These are phyloP conservation scores for Echinarachnius parma DNA, from an alignment of 53 echinoderm and acorn worm genomes.

Conservation along the genomic window DNA sequence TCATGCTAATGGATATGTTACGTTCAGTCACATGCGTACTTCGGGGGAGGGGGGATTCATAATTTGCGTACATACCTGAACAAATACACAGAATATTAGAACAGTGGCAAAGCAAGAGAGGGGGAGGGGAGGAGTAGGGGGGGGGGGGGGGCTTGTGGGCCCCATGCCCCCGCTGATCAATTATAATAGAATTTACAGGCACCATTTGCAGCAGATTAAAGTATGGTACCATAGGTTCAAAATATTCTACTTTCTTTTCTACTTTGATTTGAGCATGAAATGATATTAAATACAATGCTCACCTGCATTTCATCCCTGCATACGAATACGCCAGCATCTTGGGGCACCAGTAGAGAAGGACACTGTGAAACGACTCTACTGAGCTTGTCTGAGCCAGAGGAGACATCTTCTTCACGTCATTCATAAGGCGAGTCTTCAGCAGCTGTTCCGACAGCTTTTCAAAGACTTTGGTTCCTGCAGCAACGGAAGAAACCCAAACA, in stretches of 20 bases:
- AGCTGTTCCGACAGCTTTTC: slow-evolving; percentile 33
- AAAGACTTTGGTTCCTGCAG: slow-evolving; percentile 27
- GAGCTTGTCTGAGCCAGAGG: slow-evolving; percentile 46
- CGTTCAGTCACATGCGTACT: not conserved
- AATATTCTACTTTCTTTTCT: not conserved
- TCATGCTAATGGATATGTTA: not conserved
- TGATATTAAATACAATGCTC: not conserved
- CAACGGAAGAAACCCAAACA: not conserved
- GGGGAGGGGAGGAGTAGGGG: too few species aligned
- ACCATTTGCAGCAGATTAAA: not conserved
- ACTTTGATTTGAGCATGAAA: not conserved
- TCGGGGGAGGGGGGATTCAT: too few species aligned
- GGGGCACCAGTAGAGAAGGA: slow-evolving; percentile 48
- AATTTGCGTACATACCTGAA: too few species aligned
- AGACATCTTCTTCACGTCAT: slow-evolving; percentile 52
- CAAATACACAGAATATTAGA: too few species aligned
- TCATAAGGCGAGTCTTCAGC: not conserved
- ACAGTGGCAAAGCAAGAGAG: too few species aligned
- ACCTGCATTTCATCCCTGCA: slow-evolving; percentile 57
- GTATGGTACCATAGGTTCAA: not conserved
- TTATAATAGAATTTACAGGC: not conserved
- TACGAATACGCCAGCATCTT: slow-evolving; percentile 57
- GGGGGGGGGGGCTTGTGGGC: too few species aligned
- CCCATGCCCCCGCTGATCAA: too few species aligned
- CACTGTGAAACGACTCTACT: slow-evolving; percentile 50